A percentile compares a stretch with the other conserved stretches of the same genome.
Evolutionary conservation across 2,113 vertebrate genomes (phyloP).

Genomic region (Triplophysa rosa): DNA sequence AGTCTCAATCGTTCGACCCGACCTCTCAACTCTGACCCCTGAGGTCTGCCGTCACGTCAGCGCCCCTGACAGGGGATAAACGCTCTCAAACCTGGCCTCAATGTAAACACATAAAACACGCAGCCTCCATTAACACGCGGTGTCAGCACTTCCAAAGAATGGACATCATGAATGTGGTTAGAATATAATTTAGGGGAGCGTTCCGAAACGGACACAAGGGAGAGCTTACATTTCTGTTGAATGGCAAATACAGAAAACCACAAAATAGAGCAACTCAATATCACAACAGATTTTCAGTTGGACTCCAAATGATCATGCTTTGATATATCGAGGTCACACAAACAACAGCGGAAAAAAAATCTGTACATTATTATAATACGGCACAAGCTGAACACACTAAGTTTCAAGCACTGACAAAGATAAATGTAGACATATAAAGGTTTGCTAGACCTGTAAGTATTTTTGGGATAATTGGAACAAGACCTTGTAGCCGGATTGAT

Average conservation of each 20-base stretch:
- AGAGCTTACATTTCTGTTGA: no score
- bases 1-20: slow-evolving; percentile 59
- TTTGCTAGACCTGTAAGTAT: background rate
- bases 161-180: background rate
- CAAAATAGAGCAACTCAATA: no score
- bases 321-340: no score
- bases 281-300: no score
- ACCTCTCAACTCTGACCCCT: slow-evolving; percentile 65
- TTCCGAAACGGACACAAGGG: no score
- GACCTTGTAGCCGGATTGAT: slow-evolving; percentile 55
- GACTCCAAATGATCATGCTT: no score
- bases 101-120: slow-evolving; percentile 52
- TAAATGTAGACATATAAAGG: background rate
- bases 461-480: slow-evolving; percentile 5
- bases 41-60: slow-evolving; percentile 66
- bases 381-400: background rate
- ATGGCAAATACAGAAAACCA: no score
- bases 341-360: background rate
- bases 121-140: slow-evolving; percentile 15
- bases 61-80: slow-evolving; percentile 59
- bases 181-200: slow-evolving; percentile 1
- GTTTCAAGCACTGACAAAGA: background rate
- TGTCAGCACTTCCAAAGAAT: slow-evolving; percentile 21
- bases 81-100: slow-evolving; percentile 50
- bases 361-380: background rate